A percentile compares a stretch with the other conserved stretches of the same genome.
Evolutionary conservation across 1,140 invertebrate species (phyloP).

Genomic region (Drosophila sturtevanti): DNA sequence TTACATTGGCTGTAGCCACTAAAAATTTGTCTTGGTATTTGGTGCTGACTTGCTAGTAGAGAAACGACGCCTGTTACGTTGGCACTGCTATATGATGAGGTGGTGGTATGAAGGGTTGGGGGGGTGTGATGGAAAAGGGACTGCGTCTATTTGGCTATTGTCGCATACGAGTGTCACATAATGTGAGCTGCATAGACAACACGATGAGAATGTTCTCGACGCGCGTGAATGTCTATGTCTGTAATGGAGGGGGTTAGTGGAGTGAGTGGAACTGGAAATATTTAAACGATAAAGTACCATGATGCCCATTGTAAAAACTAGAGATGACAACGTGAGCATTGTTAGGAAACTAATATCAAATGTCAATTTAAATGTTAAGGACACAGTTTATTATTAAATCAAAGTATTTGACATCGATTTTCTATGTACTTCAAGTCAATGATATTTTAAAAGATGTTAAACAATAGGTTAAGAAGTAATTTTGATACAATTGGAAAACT

Average conservation of each 20-base stretch:
- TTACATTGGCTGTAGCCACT: conserved; percentile 55
- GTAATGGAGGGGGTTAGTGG: not conserved
- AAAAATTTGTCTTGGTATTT: conserved; percentile 63
- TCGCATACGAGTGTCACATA: conserved; percentile 63
- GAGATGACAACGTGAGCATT: not conserved
- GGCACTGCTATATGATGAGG: not conserved
- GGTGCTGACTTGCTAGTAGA: not conserved
- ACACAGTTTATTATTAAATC: too few species aligned
- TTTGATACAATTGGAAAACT: too few species aligned
- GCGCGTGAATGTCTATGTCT: not conserved
- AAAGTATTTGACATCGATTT: too few species aligned
- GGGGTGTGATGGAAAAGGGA: not conserved
- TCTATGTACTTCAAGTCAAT: too few species aligned
- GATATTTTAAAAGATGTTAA: too few species aligned
- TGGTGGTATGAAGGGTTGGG: not conserved
- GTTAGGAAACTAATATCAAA: too few species aligned
- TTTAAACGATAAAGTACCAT: conserved; percentile 70
- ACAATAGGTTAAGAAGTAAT: too few species aligned
- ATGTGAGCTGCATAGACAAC: conserved; percentile 63
- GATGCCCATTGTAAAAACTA: not conserved
- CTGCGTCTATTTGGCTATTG: conserved; percentile 48
- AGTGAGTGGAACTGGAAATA: conserved; percentile 64
- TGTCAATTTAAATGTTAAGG: too few species aligned
- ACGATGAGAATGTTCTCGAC: conserved; percentile 29
- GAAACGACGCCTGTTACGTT: too few species aligned